Percentiles rank a stretch among this genome's conserved stretches.
phyloP scores from a whole-genome alignment of 2,888 invertebrate species.

The Drosophila dives region DNA sequence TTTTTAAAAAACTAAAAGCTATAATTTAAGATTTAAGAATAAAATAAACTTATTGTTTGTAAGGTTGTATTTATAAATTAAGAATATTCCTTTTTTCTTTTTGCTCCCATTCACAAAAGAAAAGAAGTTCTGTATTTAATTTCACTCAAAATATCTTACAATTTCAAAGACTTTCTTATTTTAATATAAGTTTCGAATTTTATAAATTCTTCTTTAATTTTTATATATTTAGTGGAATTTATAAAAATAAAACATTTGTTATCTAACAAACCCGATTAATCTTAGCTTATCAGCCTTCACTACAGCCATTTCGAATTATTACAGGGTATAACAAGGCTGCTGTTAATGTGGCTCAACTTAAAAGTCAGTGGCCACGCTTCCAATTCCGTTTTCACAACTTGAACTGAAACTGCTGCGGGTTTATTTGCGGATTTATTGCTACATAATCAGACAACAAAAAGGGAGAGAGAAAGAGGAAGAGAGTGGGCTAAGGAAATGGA shows the following conservation, averaged over 20 bases:
- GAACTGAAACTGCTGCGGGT: slow-evolving; percentile 62
- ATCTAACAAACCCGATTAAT: neutral
- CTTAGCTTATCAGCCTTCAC: neutral
- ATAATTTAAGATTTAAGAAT: too few species aligned
- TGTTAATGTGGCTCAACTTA: slow-evolving; percentile 26
- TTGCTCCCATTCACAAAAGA: too few species aligned
- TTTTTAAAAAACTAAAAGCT: too few species aligned
- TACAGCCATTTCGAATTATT: neutral
- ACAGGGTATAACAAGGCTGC: slow-evolving; percentile 24
- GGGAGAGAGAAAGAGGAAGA: neutral
- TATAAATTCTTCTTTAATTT: neutral
- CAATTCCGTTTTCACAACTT: slow-evolving; percentile 19
- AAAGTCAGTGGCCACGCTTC: slow-evolving; percentile 68
- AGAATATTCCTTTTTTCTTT: too few species aligned
- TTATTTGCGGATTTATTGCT: slow-evolving; percentile 75
- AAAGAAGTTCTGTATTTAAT: too few species aligned
- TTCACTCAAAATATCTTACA: too few species aligned
- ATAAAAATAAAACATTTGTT: neutral
- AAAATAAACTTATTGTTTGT: too few species aligned
- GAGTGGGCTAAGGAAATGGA: neutral
- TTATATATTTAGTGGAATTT: neutral
- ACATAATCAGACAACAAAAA: slow-evolving; percentile 53
- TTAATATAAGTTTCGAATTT: neutral
- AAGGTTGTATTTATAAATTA: too few species aligned
- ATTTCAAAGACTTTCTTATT: too few species aligned